Evolutionary conservation across 2,113 vertebrate species (phyloP).

Genomic region (Etheostoma spectabile): DNA sequence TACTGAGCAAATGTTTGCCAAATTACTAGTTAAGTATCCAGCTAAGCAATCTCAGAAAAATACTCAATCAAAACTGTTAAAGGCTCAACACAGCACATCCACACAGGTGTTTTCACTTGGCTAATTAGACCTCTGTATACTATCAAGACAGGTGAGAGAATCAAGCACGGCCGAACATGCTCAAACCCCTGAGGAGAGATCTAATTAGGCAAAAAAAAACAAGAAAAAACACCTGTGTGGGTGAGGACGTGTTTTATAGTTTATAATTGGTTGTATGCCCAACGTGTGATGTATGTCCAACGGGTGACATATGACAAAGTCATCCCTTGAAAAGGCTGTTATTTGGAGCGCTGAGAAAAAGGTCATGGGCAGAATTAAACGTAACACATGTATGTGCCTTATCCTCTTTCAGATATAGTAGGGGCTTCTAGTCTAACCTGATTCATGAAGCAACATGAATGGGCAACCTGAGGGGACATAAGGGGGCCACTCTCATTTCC

Average conservation of each 20-base stretch:
- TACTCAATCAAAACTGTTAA: not conserved
- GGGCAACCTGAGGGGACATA: constrained; percentile 63
- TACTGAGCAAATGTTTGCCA: not conserved
- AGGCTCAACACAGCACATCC: not conserved
- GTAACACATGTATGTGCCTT: constrained; percentile 14
- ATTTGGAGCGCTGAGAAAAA: constrained; percentile 1
- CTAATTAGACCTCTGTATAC: constrained; percentile 6
- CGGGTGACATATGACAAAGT: constrained; percentile 12
- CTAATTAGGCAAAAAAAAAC: not conserved
- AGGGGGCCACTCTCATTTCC: constrained; percentile 70
- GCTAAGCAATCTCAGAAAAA: not conserved
- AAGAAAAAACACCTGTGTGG: not conserved
- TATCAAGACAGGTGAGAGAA: not conserved
- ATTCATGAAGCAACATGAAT: constrained; percentile 62
- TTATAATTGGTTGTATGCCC: not conserved
- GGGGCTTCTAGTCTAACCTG: constrained; percentile 49
- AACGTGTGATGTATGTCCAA: not conserved
- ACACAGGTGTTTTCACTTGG: constrained; percentile 4
- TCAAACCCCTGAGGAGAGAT: not conserved
- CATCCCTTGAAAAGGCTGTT: constrained; percentile 81
- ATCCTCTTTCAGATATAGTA: constrained; percentile 38
- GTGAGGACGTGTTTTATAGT: not conserved
- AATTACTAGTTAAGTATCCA: not conserved
- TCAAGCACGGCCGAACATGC: not conserved
- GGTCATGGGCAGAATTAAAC: constrained; percentile 1